phyloP scores from a whole-genome alignment of 1,140 invertebrate genomes.

The Drosophila nasuta region DNA sequence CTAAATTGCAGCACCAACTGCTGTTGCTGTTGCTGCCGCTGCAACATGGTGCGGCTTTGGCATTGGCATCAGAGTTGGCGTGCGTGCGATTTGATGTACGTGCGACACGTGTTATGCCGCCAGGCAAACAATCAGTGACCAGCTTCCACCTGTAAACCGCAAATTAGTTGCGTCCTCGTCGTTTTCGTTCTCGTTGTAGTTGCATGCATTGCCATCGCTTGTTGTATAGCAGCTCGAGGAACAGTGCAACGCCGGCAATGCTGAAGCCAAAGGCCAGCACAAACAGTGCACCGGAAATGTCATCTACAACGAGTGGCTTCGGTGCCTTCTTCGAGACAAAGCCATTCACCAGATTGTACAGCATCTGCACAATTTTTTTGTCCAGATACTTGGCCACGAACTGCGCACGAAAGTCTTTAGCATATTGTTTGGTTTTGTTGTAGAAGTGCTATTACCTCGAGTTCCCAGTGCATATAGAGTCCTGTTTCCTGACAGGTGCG shows the following conservation, averaged over 20 bases:
- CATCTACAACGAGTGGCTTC: constrained; percentile 59
- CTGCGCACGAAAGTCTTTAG: constrained; percentile 11
- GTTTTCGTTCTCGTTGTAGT: constrained; percentile 2
- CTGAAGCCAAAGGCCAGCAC: constrained; percentile 68
- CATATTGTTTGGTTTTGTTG: neutral
- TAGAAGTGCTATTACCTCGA: constrained; percentile 46
- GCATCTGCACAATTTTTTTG: constrained; percentile 64
- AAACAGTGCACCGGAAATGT: constrained; percentile 75
- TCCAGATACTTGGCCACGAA: constrained; percentile 68
- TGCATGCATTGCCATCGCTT: constrained; percentile 16
- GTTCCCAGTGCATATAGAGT: constrained; percentile 72
- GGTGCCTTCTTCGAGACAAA: constrained; percentile 61
- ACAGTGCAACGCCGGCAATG: constrained; percentile 46
- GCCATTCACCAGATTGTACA: constrained; percentile 61
- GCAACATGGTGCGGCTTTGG: constrained; percentile 17
- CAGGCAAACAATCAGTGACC: constrained; percentile 45
- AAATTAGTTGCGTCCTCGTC: constrained; percentile 44
- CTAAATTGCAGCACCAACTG: constrained; percentile 4
- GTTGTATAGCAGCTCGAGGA: constrained; percentile 42
- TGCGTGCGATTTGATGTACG: constrained; percentile 29
- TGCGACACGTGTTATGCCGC: constrained; percentile 40
- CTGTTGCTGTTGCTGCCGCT: neutral
- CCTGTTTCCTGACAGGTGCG: constrained; percentile 68
- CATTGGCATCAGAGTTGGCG: neutral
- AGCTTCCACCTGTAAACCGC: constrained; percentile 36